Conservation (phyloP, 2,113 vertebrate genomes). For the Phodopus roborovskii region DNA sequence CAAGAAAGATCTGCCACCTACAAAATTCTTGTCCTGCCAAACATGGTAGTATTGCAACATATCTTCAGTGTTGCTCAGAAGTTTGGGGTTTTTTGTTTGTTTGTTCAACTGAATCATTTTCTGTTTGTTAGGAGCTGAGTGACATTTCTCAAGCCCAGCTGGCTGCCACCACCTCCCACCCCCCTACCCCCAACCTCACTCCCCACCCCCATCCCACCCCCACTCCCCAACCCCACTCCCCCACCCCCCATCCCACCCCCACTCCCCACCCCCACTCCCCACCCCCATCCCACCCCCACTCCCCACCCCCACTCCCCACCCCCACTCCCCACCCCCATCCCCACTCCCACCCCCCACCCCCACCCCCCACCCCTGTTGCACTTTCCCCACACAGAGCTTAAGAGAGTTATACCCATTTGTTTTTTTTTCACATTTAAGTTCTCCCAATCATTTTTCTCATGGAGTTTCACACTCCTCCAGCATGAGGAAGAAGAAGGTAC, state of each 20-base stretch:
- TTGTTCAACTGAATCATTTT: conserved; percentile 40
- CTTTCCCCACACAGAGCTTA: conserved; percentile 33
- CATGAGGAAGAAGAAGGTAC: neutral
- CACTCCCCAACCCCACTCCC: too few relatives aligned
- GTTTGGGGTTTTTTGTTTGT: neutral
- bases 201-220: too few relatives aligned
- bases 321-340: too few relatives aligned
- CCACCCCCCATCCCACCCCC: too few relatives aligned
- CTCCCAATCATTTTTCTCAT: neutral
- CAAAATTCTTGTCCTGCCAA: neutral
- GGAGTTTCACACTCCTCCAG: neutral
- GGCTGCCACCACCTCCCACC: too few relatives aligned
- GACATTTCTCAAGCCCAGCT: neutral
- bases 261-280: too few relatives aligned
- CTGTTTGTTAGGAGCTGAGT: conserved; percentile 1
- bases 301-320: too few relatives aligned
- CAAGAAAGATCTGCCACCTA: neutral
- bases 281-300: too few relatives aligned
- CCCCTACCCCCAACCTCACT: neutral
- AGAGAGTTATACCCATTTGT: neutral
- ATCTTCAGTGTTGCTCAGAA: neutral
- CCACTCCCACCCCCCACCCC: too few relatives aligned
- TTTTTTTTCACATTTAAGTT: conserved; percentile 59
- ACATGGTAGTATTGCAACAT: too few relatives aligned
- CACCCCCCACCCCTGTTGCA: too few relatives aligned